These are phyloP conservation scores for Thalassaphorura encarpata DNA, from an alignment of 1,140 invertebrate species.

Conservation along the genomic window DNA sequence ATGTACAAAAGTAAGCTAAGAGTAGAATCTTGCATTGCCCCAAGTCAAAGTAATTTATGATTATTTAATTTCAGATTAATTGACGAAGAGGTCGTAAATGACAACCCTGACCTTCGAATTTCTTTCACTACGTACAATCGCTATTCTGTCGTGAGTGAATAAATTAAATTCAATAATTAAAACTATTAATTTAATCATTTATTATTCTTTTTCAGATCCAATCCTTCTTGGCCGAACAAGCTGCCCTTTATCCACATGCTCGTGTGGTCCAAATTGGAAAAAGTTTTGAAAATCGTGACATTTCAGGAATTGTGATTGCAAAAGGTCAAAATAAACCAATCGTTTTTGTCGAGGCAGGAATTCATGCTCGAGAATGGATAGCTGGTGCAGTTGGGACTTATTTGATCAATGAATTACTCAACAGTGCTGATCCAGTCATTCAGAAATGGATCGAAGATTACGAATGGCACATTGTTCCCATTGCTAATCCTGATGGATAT, in stretches of 20 bases:
- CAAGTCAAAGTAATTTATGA: not conserved
- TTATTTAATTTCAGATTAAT: not conserved
- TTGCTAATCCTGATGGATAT: conserved; percentile 67
- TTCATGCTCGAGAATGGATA: not conserved
- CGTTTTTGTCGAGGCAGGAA: conserved; percentile 5
- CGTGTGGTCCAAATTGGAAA: no score
- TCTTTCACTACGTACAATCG: conserved; percentile 40
- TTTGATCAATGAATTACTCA: not conserved
- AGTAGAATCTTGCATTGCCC: not conserved
- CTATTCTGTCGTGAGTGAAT: conserved; percentile 40
- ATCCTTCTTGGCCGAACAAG: no score
- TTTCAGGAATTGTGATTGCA: not conserved
- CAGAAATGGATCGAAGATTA: conserved; percentile 37
- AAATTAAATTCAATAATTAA: not conserved
- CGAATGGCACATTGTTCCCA: conserved; percentile 55
- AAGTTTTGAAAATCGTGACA: not conserved
- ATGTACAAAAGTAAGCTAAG: not conserved
- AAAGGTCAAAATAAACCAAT: not conserved
- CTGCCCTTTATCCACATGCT: no score
- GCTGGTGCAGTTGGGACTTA: not conserved
- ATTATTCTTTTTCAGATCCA: not conserved
- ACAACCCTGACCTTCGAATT: conserved; percentile 35
- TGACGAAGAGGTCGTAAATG: not conserved
- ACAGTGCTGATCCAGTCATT: not conserved
- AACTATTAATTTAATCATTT: not conserved